These are phyloP conservation scores for Syrmaticus mikado DNA, from an alignment of 2,113 vertebrate genomes.

Conservation along the genomic window DNA sequence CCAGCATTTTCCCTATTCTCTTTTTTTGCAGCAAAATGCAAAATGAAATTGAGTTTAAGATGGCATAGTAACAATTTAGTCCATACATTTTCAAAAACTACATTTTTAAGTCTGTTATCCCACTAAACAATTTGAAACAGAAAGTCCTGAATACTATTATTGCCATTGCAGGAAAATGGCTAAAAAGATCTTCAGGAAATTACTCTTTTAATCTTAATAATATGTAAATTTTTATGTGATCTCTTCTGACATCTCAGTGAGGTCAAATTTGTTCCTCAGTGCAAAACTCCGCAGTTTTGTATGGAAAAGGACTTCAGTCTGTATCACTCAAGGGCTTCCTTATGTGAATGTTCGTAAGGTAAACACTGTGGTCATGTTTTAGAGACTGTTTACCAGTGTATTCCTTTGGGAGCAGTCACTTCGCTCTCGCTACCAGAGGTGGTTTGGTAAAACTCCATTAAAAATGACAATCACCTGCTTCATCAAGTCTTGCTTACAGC, in stretches of 20 bases:
- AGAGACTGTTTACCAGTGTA: neutral
- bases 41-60: constrained; percentile 28
- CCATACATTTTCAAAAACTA: neutral
- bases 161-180: neutral
- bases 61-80: neutral
- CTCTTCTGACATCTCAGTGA: neutral
- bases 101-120: neutral
- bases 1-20: neutral
- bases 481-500: neutral
- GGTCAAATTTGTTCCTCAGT: neutral
- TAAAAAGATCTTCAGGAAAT: neutral
- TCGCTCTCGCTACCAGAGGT: neutral
- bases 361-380: neutral
- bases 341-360: neutral
- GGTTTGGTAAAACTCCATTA: neutral
- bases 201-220: constrained; percentile 28
- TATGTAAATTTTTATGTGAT: constrained; percentile 31
- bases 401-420: neutral
- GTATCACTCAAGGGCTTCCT: neutral
- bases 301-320: neutral
- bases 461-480: neutral
- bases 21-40: constrained; percentile 55
- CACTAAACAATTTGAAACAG: neutral
- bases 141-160: neutral
- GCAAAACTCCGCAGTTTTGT: neutral